A percentile compares a stretch with the other conserved stretches of the same genome.
phyloP scores from a whole-genome alignment of 2,113 vertebrate genomes.

The Menidia beryllina region DNA sequence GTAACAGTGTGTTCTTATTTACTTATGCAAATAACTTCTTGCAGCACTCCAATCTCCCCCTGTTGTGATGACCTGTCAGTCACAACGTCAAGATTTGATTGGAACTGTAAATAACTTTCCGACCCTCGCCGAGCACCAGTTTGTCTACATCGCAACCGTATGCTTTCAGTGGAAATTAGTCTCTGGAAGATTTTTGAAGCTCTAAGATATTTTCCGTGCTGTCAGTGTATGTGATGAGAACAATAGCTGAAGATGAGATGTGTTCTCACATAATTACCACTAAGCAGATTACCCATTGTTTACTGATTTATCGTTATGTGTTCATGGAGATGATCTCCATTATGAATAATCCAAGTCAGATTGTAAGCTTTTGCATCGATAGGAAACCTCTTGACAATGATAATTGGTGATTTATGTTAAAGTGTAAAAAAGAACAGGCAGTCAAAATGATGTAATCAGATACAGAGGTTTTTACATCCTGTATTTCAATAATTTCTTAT shows the following conservation, averaged over 20 bases:
- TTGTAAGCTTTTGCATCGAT: too few relatives aligned
- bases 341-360: too few relatives aligned
- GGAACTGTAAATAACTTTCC: constrained; percentile 34
- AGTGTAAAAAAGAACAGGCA: too few relatives aligned
- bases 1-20: constrained; percentile 64
- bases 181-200: constrained; percentile 8
- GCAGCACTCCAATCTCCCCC: constrained; percentile 6
- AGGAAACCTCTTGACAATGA: too few relatives aligned
- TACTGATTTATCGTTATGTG: too few relatives aligned
- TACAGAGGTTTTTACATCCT: too few relatives aligned
- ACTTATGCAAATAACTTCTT: constrained; percentile 55
- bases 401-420: too few relatives aligned
- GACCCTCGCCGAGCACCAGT: constrained; percentile 7
- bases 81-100: constrained; percentile 28
- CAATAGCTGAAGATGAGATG: not conserved
- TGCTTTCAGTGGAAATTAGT: constrained; percentile 1
- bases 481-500: too few relatives aligned
- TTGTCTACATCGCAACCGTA: constrained; percentile 13
- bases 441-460: too few relatives aligned
- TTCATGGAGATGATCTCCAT: too few relatives aligned
- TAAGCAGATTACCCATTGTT: too few relatives aligned
- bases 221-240: not conserved
- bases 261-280: too few relatives aligned
- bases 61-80: constrained; percentile 36
- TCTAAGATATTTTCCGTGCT: not conserved